Percentiles rank a stretch among this genome's conserved stretches.
Conservation (phyloP, 2,797 vertebrate species). For the Anas capensis region DNA sequence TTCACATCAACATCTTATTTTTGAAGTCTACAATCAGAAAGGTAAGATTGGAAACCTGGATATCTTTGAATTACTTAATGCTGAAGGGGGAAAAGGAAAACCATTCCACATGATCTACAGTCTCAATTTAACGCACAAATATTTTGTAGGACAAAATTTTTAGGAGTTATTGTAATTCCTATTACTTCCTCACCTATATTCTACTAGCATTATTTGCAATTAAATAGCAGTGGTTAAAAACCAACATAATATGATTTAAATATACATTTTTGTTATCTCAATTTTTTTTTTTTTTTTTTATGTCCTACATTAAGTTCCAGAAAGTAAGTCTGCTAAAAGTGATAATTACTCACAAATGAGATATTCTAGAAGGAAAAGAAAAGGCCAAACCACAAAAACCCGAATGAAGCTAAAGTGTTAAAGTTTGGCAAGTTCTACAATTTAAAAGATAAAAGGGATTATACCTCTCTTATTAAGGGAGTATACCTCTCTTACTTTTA, state of each 20-base stretch:
- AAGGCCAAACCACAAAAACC: neutral
- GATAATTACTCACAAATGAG: neutral
- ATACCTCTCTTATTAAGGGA: neutral
- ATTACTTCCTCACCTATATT: neutral
- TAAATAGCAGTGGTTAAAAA: neutral
- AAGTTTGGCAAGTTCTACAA: neutral
- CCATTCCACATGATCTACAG: neutral
- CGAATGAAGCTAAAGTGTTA: neutral
- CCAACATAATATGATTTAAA: neutral
- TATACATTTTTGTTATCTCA: neutral
- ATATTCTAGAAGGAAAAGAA: neutral
- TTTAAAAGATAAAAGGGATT: neutral
- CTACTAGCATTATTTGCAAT: neutral
- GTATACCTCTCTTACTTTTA: neutral
- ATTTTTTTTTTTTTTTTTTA: neutral
- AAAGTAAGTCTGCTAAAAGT: neutral
- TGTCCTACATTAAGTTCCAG: neutral
- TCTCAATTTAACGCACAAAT: neutral
- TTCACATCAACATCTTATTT: neutral
- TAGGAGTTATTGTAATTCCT: neutral
- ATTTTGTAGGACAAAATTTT: neutral
- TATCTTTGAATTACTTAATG: neutral
- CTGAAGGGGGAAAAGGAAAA: neutral
- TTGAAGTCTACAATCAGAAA: neutral
- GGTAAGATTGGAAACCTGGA: neutral